Evolutionary conservation across 2,797 vertebrate species (phyloP).

Genomic region (Spinus pinus): DNA sequence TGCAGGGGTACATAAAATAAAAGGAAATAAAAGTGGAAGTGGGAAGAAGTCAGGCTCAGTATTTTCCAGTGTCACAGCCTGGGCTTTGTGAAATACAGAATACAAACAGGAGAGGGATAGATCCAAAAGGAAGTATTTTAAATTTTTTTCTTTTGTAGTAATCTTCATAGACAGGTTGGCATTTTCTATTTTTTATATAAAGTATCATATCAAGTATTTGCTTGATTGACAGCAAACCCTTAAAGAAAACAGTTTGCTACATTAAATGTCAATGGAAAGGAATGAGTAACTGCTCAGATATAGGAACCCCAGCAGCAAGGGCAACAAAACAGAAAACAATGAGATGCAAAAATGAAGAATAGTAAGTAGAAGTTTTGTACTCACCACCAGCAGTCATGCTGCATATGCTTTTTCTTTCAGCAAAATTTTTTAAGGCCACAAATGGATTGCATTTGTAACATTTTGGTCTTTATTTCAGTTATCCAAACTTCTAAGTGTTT

Average conservation of each 20-base stretch:
- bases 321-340: not conserved
- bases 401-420: not conserved
- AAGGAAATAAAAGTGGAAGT: not conserved
- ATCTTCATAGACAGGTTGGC: not conserved
- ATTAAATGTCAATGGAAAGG: constrained; percentile 10
- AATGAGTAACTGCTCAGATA: not conserved
- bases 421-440: not conserved
- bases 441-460: not conserved
- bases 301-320: constrained; percentile 21
- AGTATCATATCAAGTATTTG: not conserved
- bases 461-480: not conserved
- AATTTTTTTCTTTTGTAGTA: not conserved
- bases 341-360: not conserved
- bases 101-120: not conserved
- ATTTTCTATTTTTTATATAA: not conserved
- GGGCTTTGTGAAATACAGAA: not conserved
- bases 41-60: not conserved
- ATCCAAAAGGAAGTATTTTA: not conserved
- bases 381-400: not conserved
- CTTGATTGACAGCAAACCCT: not conserved
- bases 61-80: not conserved
- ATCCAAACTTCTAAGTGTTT: not conserved
- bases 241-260: not conserved
- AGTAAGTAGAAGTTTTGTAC: not conserved
- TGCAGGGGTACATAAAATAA: not conserved